Conservation (phyloP, 2,113 vertebrate species). For the Hypanus sabinus region DNA sequence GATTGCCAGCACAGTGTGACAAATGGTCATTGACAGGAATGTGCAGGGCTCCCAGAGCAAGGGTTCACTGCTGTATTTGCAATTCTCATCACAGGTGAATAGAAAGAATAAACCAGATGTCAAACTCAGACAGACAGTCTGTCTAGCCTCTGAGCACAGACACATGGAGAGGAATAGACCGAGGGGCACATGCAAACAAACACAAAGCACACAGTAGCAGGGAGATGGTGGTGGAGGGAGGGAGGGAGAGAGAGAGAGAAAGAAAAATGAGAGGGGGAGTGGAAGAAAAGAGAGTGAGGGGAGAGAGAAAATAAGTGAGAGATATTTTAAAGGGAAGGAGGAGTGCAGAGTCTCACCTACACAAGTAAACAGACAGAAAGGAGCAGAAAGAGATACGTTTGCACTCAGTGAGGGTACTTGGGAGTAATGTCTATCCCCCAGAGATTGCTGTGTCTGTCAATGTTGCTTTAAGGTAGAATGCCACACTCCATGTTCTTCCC, state of each 20-base stretch:
- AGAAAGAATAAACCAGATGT: conserved; percentile 72
- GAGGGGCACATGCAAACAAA: background rate
- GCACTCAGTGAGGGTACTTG: too few species aligned
- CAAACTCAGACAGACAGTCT: conserved; percentile 65
- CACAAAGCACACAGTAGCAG: background rate
- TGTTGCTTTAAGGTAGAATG: too few species aligned
- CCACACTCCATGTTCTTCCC: too few species aligned
- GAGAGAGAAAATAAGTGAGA: too few species aligned
- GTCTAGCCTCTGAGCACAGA: conserved; percentile 60
- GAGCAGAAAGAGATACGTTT: too few species aligned
- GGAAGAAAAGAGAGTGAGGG: background rate
- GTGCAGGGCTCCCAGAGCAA: conserved; percentile 53
- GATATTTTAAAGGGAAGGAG: too few species aligned
- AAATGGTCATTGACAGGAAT: conserved; percentile 70
- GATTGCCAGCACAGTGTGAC: conserved; percentile 66
- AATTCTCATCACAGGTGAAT: conserved; percentile 72
- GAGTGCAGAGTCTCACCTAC: too few species aligned
- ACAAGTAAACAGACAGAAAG: too few species aligned
- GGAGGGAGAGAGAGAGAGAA: background rate
- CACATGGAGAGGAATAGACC: background rate
- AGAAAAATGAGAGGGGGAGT: background rate
- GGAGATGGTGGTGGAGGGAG: background rate
- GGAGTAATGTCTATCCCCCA: too few species aligned
- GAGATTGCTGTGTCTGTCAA: too few species aligned
- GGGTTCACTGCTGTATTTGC: conserved; percentile 69